Conservation (phyloP, 2,888 invertebrate species). For the Agrochola macilenta region DNA sequence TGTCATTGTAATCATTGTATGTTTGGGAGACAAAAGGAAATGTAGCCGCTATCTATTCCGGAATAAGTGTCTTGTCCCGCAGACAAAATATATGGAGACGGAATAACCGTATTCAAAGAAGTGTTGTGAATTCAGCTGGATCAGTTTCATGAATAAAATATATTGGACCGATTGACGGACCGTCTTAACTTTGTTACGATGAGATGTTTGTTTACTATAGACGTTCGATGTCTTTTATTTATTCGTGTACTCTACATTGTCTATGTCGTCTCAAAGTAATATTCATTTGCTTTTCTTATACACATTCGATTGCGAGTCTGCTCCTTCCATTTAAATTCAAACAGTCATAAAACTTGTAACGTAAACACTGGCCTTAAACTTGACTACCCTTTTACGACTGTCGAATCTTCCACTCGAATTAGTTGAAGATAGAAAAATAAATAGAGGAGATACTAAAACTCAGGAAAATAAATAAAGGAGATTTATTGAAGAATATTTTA, state of each 20-base stretch:
- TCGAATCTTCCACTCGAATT: conserved; percentile 62
- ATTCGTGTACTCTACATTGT: conserved; percentile 51
- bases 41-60: conserved; percentile 64
- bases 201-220: conserved; percentile 58
- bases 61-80: conserved; percentile 64
- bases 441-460: conserved; percentile 56
- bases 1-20: conserved; percentile 61
- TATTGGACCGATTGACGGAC: conserved; percentile 58
- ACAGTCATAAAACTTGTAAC: conserved; percentile 63
- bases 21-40: conserved; percentile 62
- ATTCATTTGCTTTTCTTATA: conserved; percentile 52
- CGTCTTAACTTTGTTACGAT: conserved; percentile 58
- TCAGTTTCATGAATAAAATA: conserved; percentile 62
- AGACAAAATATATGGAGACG: conserved; percentile 45
- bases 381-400: conserved; percentile 66
- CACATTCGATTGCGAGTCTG: conserved; percentile 44
- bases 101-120: conserved; percentile 55
- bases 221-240: conserved; percentile 54
- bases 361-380: conserved; percentile 63
- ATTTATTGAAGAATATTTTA: conserved; percentile 57
- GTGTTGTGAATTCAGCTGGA: conserved; percentile 59
- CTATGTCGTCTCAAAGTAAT: conserved; percentile 49
- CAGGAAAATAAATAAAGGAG: conserved; percentile 75
- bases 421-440: conserved; percentile 62
- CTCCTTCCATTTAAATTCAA: conserved; percentile 62